A percentile compares a stretch with the other conserved stretches of the same genome.
These are phyloP conservation scores for Suricata suricatta DNA, from an alignment of 2,113 vertebrate species.

Conservation along the genomic window DNA sequence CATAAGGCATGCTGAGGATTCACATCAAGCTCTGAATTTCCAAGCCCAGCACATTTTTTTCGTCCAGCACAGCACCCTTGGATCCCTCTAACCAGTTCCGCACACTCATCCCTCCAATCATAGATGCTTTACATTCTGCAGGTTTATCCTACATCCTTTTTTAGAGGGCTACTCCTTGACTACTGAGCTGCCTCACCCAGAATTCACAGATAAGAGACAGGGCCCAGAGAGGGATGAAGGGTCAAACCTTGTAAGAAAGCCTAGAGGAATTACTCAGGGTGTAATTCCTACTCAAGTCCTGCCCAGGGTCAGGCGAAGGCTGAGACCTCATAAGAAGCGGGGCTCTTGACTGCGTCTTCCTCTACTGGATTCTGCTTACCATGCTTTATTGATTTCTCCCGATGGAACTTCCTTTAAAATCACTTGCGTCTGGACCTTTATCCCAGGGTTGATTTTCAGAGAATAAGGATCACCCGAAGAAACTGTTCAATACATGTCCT, in stretches of 20 bases:
- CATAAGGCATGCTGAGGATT: background rate
- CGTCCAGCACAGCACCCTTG: accelerated
- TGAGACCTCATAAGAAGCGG: background rate
- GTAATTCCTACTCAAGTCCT: background rate
- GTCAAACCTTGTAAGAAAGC: background rate
- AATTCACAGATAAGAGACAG: background rate
- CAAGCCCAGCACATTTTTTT: background rate
- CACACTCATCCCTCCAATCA: background rate
- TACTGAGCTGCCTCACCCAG: background rate
- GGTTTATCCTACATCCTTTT: background rate
- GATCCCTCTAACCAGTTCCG: background rate
- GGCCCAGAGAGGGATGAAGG: accelerated
- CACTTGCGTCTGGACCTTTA: background rate
- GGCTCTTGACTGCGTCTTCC: background rate
- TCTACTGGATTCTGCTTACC: background rate
- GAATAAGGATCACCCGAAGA: background rate
- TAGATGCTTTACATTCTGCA: accelerated
- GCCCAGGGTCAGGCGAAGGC: background rate
- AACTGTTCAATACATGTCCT: accelerated
- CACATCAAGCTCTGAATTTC: background rate
- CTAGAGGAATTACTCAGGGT: background rate
- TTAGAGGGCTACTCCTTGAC: background rate
- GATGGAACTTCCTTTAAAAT: background rate
- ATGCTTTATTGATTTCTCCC: background rate
- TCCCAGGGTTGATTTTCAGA: background rate